Evolutionary conservation across 2,888 invertebrate species (phyloP).

Genomic region (Hirtodrosophila duncani): DNA sequence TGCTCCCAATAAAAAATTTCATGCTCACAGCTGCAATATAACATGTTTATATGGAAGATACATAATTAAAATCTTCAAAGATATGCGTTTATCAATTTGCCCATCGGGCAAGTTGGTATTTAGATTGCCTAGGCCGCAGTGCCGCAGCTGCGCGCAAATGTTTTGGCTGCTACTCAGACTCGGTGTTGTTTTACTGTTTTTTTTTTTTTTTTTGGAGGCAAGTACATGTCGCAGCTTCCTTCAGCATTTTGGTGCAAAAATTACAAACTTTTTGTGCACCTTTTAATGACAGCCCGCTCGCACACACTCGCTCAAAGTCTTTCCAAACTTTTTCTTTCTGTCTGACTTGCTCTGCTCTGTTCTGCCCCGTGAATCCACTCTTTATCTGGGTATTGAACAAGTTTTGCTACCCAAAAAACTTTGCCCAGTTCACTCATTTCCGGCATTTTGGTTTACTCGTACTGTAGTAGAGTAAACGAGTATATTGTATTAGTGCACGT

Average conservation of each 20-base stretch:
- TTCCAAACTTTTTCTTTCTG: not conserved
- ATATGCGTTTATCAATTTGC: too few relatives aligned
- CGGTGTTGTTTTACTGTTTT: conserved; percentile 15
- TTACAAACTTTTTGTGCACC: conserved; percentile 25
- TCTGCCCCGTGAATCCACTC: conserved; percentile 9
- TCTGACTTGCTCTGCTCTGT: conserved; percentile 25
- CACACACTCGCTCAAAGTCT: conserved; percentile 18
- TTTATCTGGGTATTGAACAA: conserved; percentile 43
- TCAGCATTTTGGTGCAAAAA: conserved; percentile 13
- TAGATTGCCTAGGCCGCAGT: too few relatives aligned
- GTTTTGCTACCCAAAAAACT: conserved; percentile 7
- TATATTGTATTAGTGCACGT: too few relatives aligned
- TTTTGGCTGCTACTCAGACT: too few relatives aligned
- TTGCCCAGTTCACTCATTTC: conserved; percentile 41
- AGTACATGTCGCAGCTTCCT: conserved; percentile 9
- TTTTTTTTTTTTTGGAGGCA: not conserved
- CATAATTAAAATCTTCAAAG: too few relatives aligned
- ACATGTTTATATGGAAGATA: too few relatives aligned
- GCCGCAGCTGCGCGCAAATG: too few relatives aligned
- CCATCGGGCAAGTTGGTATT: too few relatives aligned
- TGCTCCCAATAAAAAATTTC: too few relatives aligned
- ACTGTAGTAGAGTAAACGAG: not conserved
- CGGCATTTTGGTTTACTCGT: conserved; percentile 60
- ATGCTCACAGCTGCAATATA: too few relatives aligned
- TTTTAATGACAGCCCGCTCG: conserved; percentile 36